Conservation (phyloP, 2,113 vertebrate genomes). For the Chionis minor region DNA sequence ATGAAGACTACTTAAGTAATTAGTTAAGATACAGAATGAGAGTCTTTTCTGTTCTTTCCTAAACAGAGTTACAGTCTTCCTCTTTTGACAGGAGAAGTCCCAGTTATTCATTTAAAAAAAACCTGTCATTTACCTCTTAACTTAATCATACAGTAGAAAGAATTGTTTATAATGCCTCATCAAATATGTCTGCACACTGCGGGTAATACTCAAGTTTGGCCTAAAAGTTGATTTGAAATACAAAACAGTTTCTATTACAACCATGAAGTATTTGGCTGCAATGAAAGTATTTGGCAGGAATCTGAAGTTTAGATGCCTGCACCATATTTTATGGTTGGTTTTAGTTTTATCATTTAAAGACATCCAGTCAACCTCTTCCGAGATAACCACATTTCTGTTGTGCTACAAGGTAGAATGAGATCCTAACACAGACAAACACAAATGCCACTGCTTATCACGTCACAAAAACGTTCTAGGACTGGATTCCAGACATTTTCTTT, state of each 20-base stretch:
- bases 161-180: not conserved
- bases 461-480: not conserved
- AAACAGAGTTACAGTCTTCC: not conserved
- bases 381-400: not conserved
- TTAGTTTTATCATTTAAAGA: not conserved
- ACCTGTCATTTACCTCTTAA: not conserved
- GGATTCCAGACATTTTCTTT: not conserved
- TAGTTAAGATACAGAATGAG: not conserved
- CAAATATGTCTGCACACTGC: not conserved
- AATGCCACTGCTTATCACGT: not conserved
- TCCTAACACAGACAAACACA: not conserved
- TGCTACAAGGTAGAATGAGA: not conserved
- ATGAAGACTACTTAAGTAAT: not conserved
- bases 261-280: not conserved
- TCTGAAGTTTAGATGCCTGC: not conserved
- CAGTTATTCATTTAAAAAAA: not conserved
- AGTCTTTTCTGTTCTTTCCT: not conserved
- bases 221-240: not conserved
- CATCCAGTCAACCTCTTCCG: not conserved
- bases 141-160: not conserved
- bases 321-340: not conserved
- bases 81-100: not conserved
- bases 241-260: not conserved
- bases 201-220: not conserved
- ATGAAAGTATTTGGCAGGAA: not conserved